Evolutionary conservation across 2,113 vertebrate species (phyloP).

Genomic region (Gymnarchus niloticus): DNA sequence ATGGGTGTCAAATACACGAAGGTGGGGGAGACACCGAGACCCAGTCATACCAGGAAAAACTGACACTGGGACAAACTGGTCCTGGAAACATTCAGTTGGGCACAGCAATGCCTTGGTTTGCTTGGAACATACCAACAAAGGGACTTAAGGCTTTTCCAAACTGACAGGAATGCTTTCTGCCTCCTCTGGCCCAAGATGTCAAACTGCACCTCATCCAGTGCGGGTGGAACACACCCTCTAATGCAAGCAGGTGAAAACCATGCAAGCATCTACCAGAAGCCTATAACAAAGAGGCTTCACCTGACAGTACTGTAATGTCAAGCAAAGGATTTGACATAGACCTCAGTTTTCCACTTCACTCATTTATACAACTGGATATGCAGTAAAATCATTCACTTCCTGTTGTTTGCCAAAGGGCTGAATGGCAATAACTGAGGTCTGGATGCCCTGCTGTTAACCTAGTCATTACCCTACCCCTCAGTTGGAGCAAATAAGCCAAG

Average conservation of each 20-base stretch:
- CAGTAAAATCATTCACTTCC: no score
- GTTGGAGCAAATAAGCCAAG: no score
- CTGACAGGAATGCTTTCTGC: constrained; percentile 26
- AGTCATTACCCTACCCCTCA: no score
- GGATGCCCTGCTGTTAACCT: no score
- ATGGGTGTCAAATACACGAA: constrained; percentile 55
- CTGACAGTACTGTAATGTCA: neutral
- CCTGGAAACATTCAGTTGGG: no score
- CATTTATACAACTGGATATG: no score
- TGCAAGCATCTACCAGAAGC: neutral
- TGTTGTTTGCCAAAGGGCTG: no score
- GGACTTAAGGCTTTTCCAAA: constrained; percentile 37
- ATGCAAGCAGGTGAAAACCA: no score
- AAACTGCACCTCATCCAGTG: constrained; percentile 45
- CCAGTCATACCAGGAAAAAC: neutral
- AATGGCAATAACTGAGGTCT: no score
- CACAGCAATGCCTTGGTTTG: no score
- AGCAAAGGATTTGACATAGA: neutral
- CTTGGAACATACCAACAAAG: constrained; percentile 45
- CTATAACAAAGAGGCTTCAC: neutral
- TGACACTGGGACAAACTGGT: neutral
- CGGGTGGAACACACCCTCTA: neutral
- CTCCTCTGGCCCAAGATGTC: constrained; percentile 43
- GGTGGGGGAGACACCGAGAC: neutral
- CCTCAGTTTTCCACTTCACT: no score